Evolutionary conservation across 1,140 invertebrate species (phyloP).

Genomic region (Gonioctena quinquepunctata): DNA sequence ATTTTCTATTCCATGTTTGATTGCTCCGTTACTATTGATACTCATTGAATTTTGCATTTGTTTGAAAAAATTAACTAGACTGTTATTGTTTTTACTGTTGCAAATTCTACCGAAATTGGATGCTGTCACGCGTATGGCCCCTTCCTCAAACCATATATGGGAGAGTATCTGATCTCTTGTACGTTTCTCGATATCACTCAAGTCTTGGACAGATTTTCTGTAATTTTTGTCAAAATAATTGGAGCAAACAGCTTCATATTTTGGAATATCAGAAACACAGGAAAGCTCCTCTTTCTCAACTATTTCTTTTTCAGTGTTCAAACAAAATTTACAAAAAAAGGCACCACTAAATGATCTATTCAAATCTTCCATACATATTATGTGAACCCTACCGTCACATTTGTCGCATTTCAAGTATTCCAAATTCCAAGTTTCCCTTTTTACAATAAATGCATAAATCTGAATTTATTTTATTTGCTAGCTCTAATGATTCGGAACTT

Average conservation of each 20-base stretch:
- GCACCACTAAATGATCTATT: not conserved
- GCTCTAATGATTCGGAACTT: too few relatives aligned
- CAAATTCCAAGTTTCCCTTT: not conserved
- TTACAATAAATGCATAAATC: not conserved
- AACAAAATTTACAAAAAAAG: slow-evolving; percentile 1
- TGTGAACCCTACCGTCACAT: not conserved
- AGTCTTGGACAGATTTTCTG: not conserved
- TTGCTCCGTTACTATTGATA: not conserved
- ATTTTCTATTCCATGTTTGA: not conserved
- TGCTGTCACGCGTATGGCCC: not conserved
- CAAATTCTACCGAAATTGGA: not conserved
- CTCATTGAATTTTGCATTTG: not conserved
- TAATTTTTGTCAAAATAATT: not conserved
- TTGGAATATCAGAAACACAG: too few relatives aligned
- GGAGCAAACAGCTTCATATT: too few relatives aligned
- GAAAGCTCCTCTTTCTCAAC: not conserved
- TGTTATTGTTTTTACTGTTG: not conserved
- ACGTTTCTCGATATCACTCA: not conserved
- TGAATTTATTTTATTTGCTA: not conserved
- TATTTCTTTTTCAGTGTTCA: not conserved
- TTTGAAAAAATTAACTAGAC: not conserved
- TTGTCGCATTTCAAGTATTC: not conserved
- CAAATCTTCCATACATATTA: not conserved
- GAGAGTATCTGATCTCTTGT: not conserved
- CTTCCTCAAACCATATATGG: not conserved